phyloP scores from a whole-genome alignment of 2,888 invertebrate species.

The Hydrotaea diabolus region DNA sequence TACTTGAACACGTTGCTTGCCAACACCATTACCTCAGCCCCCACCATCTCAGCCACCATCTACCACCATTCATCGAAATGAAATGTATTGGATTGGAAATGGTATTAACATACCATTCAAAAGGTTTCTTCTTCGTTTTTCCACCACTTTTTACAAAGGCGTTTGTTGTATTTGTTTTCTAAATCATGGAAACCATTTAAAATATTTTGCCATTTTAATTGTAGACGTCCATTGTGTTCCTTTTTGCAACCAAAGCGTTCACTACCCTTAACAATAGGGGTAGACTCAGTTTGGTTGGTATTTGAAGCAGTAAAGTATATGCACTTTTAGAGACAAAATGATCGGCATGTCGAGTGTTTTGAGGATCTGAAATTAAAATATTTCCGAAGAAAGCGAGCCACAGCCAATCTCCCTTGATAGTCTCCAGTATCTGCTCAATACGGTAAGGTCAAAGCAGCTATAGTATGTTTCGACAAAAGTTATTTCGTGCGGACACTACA shows the following conservation, averaged over 20 bases:
- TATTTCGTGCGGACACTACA: too few species aligned
- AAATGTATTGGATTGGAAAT: constrained; percentile 11
- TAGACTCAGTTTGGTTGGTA: background rate
- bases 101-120: constrained; percentile 48
- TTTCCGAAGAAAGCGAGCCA: too few species aligned
- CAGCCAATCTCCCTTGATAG: too few species aligned
- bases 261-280: background rate
- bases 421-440: too few species aligned
- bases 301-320: background rate
- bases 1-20: background rate
- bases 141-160: background rate
- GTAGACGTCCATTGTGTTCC: constrained; percentile 41
- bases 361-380: too few species aligned
- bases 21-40: too few species aligned
- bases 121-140: constrained; percentile 52
- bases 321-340: too few species aligned
- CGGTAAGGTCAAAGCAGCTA: too few species aligned
- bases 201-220: constrained; percentile 65
- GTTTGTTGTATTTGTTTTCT: constrained; percentile 29
- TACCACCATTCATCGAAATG: too few species aligned
- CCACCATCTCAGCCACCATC: too few species aligned
- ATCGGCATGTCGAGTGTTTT: too few species aligned
- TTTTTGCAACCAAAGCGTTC: background rate
- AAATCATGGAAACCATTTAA: constrained; percentile 50
- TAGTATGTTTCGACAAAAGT: too few species aligned